Conservation (phyloP, 1,140 invertebrate genomes). For the Charaxes varanes region DNA sequence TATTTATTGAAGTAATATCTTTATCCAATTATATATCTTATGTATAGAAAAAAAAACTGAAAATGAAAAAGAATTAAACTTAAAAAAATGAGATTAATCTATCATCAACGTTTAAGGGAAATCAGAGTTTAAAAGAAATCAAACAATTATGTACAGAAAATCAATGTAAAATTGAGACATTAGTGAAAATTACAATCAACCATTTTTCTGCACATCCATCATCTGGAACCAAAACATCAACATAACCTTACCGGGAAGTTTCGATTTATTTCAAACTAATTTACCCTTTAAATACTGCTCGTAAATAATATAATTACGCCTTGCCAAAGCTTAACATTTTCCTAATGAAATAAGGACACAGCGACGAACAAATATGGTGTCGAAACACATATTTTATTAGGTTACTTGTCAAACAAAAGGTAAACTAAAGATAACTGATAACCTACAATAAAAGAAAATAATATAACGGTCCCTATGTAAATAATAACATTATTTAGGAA, state of each 20-base stretch:
- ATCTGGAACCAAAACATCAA: conserved; percentile 66
- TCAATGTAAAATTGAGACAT: conserved; percentile 18
- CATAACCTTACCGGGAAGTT: conserved; percentile 53
- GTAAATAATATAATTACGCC: not conserved
- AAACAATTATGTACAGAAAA: not conserved
- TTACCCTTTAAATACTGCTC: not conserved
- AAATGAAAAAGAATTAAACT: no score
- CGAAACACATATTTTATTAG: conserved; percentile 43
- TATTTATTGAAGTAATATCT: no score
- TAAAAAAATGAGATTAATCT: no score
- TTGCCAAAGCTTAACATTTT: not conserved
- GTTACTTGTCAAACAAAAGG: conserved; percentile 63
- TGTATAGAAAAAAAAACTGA: no score
- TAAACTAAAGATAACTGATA: conserved; percentile 15
- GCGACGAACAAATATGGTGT: conserved; percentile 63
- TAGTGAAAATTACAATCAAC: no score
- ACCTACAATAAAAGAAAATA: conserved; percentile 8
- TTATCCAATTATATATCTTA: no score
- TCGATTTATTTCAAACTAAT: not conserved
- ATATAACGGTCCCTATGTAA: conserved; percentile 8
- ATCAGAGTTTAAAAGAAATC: not conserved
- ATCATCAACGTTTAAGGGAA: no score
- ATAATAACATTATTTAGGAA: conserved; percentile 1
- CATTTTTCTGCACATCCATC: conserved; percentile 29
- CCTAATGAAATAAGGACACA: no score